Evolutionary conservation across 2,113 vertebrate genomes (phyloP), one percentile per base, ranked within the genome.

Genomic region (Microcebus tavaratra): DNA sequence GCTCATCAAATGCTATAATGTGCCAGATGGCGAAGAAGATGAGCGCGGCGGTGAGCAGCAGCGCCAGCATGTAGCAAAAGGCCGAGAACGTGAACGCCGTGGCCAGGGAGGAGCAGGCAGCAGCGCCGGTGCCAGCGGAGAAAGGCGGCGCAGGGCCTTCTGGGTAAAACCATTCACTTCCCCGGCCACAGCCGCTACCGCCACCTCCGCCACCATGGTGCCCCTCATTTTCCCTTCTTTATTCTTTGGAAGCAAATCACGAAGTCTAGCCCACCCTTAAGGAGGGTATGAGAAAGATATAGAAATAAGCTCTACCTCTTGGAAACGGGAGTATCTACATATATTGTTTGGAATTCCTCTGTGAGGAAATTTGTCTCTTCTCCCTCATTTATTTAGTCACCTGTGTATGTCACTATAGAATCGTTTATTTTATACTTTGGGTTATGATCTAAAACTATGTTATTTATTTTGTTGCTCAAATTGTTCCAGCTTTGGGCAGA

Each of bases 1-100:
- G 42, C 42, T 42, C 42, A 42, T 42, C 42, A 42, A 42, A 42
- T 42, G 42, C 42, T 42, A 42, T 42, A 42, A 42, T 42, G 94
- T 99, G 99, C 99, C 99, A 99, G 93, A 99, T 99, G 78, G 99
- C 99, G 98, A 99, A 99, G 95, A 99, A 99, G 97, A 99, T 99
- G 72, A 99, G 99, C 2, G 99, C 99, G 57, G 99, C 99, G 61
- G 99, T 99, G 61, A 99, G 98, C 96, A 99, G 97, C 89, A 99
- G 91, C 14, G 99, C 99, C 31, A 99, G 98, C 99, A 99, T 99
- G 63, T 99, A 99, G 95, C 99, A 99, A 99, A 99, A 99, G 99
- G 99, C 99, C 99, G 99, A 99, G 98, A 99, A 99, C 96, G 99
- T 99, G 99, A 99, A 99, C 99, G 99, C 99, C 98, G 99, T 99